Percentiles rank a stretch among this genome's conserved stretches.
These are phyloP conservation scores for Alethe castanea DNA, from an alignment of 2,113 vertebrate species.

Conservation along the genomic window DNA sequence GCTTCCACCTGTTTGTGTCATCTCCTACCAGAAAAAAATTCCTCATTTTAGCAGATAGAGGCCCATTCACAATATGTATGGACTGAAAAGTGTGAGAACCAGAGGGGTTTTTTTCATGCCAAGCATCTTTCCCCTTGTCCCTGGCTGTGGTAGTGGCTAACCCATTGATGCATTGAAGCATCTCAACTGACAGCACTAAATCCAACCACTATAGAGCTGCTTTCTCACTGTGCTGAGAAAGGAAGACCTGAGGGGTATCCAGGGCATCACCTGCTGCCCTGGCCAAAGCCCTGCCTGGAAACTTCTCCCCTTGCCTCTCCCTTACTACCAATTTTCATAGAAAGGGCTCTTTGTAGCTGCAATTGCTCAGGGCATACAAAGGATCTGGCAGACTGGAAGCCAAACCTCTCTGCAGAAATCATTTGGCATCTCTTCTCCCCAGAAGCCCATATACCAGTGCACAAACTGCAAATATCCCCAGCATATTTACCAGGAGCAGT, in stretches of 20 bases:
- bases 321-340: rapidly evolving
- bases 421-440: background rate
- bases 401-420: background rate
- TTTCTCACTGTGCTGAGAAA: background rate
- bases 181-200: background rate
- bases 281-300: background rate
- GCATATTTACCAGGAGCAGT: background rate
- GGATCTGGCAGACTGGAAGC: background rate
- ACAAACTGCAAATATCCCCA: background rate
- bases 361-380: background rate
- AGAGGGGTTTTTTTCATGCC: background rate
- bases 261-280: background rate
- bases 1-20: background rate
- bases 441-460: background rate
- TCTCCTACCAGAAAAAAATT: background rate
- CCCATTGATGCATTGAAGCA: background rate
- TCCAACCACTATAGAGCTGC: rapidly evolving
- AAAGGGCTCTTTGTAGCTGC: background rate
- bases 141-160: background rate
- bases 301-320: background rate
- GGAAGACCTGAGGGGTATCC: background rate
- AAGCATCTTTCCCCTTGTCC: background rate
- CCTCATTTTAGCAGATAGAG: background rate
- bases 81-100: background rate
- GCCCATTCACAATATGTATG: background rate